Percentiles rank a stretch among this genome's conserved stretches.
phyloP scores from a whole-genome alignment of 2,113 vertebrate genomes.

The Hepsetus odoe region DNA sequence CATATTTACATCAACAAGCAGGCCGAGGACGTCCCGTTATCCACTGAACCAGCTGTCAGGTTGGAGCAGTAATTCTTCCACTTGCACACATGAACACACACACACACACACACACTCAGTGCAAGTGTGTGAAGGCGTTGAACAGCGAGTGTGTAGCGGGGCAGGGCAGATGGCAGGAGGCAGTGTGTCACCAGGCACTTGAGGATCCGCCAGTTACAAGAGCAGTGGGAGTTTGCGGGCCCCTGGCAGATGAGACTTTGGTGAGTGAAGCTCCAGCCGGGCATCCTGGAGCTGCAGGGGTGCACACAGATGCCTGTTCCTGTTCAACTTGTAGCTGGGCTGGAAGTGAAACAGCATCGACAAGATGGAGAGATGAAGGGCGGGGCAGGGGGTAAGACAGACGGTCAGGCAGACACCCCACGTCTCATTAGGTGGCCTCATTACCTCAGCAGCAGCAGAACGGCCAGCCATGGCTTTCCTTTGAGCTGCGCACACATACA shows the following conservation, averaged over 20 bases:
- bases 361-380: conserved; percentile 27
- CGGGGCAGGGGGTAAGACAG: conserved; percentile 39
- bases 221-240: conserved; percentile 46
- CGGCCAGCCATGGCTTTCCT: conserved; percentile 11
- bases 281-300: conserved; percentile 32
- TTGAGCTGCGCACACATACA: neutral
- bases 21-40: conserved; percentile 10
- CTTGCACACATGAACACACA: neutral
- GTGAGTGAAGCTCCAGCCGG: conserved; percentile 45
- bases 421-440: conserved; percentile 54
- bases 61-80: conserved; percentile 38
- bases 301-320: conserved; percentile 12
- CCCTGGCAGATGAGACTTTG: conserved; percentile 61
- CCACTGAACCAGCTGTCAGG: conserved; percentile 43
- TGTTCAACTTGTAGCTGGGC: neutral
- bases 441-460: conserved; percentile 43
- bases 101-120: conserved; percentile 15
- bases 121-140: conserved; percentile 40
- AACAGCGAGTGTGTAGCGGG: conserved; percentile 37
- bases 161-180: conserved; percentile 57
- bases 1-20: neutral
- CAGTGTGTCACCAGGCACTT: conserved; percentile 58
- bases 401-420: conserved; percentile 49
- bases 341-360: conserved; percentile 12
- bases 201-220: conserved; percentile 55